These are phyloP conservation scores for Malacoraja senta DNA, from an alignment of 2,797 vertebrate species.

Conservation along the genomic window DNA sequence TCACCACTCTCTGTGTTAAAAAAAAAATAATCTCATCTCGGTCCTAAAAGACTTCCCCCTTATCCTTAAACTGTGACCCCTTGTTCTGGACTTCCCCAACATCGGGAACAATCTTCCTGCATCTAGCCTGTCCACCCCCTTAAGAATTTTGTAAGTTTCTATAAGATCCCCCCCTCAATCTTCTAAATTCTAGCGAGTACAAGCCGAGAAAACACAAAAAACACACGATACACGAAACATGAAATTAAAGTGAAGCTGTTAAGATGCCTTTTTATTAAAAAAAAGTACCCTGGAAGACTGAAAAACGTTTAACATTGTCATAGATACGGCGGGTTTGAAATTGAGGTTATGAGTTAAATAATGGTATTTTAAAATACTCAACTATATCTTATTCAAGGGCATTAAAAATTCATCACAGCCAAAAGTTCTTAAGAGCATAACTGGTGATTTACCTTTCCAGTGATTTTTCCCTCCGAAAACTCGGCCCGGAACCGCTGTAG, in stretches of 20 bases:
- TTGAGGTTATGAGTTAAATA: not conserved
- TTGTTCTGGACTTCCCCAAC: too few species aligned
- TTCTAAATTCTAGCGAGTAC: too few species aligned
- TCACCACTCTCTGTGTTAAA: too few species aligned
- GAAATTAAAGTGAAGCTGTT: not conserved
- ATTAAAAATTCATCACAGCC: constrained; percentile 39
- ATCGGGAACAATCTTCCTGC: too few species aligned
- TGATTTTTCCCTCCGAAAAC: constrained; percentile 97
- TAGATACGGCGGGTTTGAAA: not conserved
- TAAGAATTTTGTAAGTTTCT: too few species aligned
- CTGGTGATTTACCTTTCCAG: constrained; percentile 78
- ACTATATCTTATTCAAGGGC: not conserved
- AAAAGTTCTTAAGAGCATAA: constrained; percentile 36
- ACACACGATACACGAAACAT: too few species aligned
- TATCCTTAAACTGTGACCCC: too few species aligned
- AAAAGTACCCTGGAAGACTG: not conserved
- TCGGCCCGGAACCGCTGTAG: constrained; percentile 93
- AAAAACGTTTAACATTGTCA: not conserved
- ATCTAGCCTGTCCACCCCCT: too few species aligned
- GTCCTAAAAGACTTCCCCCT: too few species aligned
- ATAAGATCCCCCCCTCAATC: too few species aligned
- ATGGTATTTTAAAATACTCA: not conserved
- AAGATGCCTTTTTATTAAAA: not conserved
- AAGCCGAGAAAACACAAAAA: too few species aligned
- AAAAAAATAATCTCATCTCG: too few species aligned